Evolutionary conservation across 2,113 vertebrate genomes (phyloP), one percentile per base, ranked within the genome.

Genomic region (Gymnorhina tibicen): DNA sequence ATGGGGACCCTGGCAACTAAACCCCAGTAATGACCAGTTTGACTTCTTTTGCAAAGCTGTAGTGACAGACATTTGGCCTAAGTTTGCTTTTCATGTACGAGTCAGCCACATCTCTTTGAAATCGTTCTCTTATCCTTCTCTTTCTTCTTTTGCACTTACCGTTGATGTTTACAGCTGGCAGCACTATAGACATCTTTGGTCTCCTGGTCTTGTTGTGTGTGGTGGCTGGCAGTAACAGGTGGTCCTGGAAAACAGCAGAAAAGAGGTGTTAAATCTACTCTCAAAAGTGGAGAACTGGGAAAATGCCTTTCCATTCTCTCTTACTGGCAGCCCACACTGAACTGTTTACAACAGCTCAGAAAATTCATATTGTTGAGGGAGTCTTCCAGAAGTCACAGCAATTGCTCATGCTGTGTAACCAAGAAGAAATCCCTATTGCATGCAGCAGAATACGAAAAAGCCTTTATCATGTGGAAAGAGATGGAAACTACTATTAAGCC

Each of bases 131-230:
- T 80, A 39, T 32, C 5, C 0, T 56, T 89, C 42, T 53, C 76
- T 69, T 85, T 85, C 72, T 73, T 56, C 52, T 58, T 89, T 86
- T 73, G 72, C 53, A 97, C 99, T 98, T 98, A 99, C 99, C 99
- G 64, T 99, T 99, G 96, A 99, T 98, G 96, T 99, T 99, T 96
- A 99, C 98, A 76, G 99, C 99, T 93, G 99, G 99, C 94, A 99
- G 96, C 73, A 99, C 98, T 95, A 99, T 96, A 28, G 99, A 99
- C 99, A 99, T 99, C 98, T 99, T 99, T 74, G 99, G 99, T 89
- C 99, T 98, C 67, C 98, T 98, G 93, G 99, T 99, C 98, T 99
- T 99, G 97, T 99, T 99, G 97, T 99, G 98, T 89, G 97, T 98
- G 58, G 99, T 99, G 90, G 99, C 99, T 95, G 99, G 99, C 96